Base-by-base conservation (phyloP, 2,888 invertebrate genomes). In the Ophion ellenae region DNA sequence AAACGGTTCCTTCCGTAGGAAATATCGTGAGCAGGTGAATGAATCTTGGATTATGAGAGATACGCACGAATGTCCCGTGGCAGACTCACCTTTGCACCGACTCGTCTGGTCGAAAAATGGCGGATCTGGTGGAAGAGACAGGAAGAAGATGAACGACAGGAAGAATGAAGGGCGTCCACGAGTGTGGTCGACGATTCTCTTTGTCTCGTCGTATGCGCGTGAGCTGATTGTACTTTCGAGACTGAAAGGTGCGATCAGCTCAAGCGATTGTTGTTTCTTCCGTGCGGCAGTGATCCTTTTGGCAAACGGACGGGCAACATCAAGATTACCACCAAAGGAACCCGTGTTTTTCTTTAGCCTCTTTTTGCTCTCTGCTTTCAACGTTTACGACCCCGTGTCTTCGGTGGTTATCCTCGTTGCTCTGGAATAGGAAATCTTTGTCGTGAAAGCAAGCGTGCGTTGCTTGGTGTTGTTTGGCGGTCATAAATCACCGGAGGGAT, bases 361-460 rank as follows among this genome's bases (percentile, higher is more conserved):
- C 53, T 69, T 57, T 45, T 53, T 28, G 45, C 36, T 59, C 24
- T 28, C 28, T 32, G 17, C 24, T 14, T 20, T 11, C 64, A 47
- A 84, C 64, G 59, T 84, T 84, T 80, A 80, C 75, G 75, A 71
- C 47, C 64, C 14, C 32, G 32, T 36, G 64, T 76, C 80, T 59
- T 47, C 14, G 59, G 69, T 78, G 45, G 45, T 57, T n/a, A 78
- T 69, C 67, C 61, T 75, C 77, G 36, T 76, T n/a, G 59, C 36
- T 53, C 81, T 32, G 28, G 53, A 40, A 63, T 78, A 77, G 77
- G 81, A 84, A 84, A 84, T 77, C 67, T 69, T 74, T 40, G 67
- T 84, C 63, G 73, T 67, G 67, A 74, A 81, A 40, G 77, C 70
- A 64, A 9, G 45, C 67, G 40, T 24, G 47, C 40, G 40, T 40